These are phyloP conservation scores for Furnarius figulus DNA, from an alignment of 2,113 vertebrate species.

Conservation along the genomic window DNA sequence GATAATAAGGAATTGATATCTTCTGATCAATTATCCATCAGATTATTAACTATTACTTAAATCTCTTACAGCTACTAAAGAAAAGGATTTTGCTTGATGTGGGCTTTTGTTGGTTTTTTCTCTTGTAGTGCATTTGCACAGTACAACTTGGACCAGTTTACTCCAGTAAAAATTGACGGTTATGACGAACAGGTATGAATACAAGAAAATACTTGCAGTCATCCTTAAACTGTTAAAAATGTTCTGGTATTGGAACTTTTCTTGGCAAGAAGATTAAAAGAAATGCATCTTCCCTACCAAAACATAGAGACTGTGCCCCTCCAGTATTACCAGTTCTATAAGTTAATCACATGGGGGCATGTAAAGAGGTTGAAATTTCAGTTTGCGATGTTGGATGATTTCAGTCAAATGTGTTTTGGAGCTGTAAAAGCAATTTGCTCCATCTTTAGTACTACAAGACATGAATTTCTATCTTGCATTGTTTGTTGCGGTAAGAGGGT, in stretches of 20 bases:
- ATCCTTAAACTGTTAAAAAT: not conserved
- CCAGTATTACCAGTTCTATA: not conserved
- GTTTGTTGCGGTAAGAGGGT: not conserved
- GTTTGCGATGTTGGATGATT: not conserved
- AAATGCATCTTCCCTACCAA: not conserved
- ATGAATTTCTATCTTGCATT: not conserved
- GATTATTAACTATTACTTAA: not conserved
- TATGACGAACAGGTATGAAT: slow-evolving; percentile 91
- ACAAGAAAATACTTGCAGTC: not conserved
- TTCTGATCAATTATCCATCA: not conserved
- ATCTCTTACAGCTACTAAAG: not conserved
- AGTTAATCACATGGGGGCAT: not conserved
- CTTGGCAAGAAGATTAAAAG: not conserved
- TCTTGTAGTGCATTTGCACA: slow-evolving; percentile 92
- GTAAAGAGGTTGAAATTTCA: not conserved
- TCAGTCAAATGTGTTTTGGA: not conserved
- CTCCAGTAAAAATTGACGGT: slow-evolving; percentile 92
- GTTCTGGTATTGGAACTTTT: not conserved
- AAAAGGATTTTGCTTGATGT: not conserved
- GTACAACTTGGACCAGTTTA: slow-evolving; percentile 98
- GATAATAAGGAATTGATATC: not conserved
- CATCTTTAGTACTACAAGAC: not conserved
- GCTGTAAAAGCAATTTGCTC: not conserved
- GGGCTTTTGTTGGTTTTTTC: not conserved
- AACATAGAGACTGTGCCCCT: not conserved